Conservation (phyloP, 2,113 vertebrate genomes). For the Ondatra zibethicus region DNA sequence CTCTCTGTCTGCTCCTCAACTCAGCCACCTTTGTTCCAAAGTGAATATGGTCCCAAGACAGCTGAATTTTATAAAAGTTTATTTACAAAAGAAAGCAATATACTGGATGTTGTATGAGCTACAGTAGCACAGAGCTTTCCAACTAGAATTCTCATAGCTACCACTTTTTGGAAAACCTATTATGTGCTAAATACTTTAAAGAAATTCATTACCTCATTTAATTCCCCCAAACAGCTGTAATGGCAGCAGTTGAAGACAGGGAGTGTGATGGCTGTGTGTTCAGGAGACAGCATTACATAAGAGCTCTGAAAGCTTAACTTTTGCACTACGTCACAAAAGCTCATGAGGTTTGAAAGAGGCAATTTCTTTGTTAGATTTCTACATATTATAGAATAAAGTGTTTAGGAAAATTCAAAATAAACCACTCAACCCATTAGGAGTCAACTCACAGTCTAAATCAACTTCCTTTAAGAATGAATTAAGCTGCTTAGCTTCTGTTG, state of each 20-base stretch:
- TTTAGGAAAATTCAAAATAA: constrained; percentile 66
- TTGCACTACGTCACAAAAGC: constrained; percentile 47
- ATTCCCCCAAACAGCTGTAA: constrained; percentile 50
- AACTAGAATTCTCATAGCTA: neutral
- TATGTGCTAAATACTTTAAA: constrained; percentile 42
- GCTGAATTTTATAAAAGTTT: neutral
- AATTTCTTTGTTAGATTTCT: constrained; percentile 54
- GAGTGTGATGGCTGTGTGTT: constrained; percentile 4
- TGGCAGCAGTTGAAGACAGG: constrained; percentile 13
- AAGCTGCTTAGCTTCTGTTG: constrained; percentile 35
- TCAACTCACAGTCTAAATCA: constrained; percentile 39
- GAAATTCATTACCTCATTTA: constrained; percentile 55
- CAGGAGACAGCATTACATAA: constrained; percentile 32
- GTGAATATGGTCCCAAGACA: neutral
- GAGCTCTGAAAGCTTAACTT: constrained; percentile 54
- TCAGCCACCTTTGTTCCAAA: neutral
- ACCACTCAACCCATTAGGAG: constrained; percentile 4
- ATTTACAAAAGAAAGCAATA: neutral
- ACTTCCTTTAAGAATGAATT: constrained; percentile 55
- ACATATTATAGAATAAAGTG: constrained; percentile 47
- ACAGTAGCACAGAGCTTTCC: neutral
- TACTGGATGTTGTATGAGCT: neutral
- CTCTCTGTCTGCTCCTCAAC: neutral
- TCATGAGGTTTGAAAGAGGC: constrained; percentile 32
- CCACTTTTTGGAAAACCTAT: neutral